phyloP scores from a whole-genome alignment of 2,113 vertebrate genomes.

The Sorex fumeus region DNA sequence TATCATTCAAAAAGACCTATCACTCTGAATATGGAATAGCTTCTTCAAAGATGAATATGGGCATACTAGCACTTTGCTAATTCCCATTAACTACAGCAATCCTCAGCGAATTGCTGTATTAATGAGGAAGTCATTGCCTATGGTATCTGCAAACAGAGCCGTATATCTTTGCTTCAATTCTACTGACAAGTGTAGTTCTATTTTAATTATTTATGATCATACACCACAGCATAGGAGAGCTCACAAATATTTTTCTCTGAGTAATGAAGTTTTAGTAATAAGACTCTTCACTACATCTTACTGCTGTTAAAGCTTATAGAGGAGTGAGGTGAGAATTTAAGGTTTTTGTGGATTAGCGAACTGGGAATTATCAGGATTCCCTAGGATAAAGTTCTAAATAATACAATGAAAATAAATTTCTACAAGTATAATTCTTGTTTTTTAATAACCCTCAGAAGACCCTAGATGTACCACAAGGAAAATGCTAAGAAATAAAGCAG shows the following conservation, averaged over 20 bases:
- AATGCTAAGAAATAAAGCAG: slow-evolving; percentile 79
- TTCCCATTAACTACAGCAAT: slow-evolving; percentile 72
- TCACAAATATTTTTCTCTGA: slow-evolving; percentile 69
- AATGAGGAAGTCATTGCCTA: slow-evolving; percentile 76
- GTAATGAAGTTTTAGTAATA: slow-evolving; percentile 81
- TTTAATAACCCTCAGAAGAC: slow-evolving; percentile 80
- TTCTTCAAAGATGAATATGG: slow-evolving; percentile 62
- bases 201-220: slow-evolving; percentile 81
- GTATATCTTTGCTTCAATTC: slow-evolving; percentile 66
- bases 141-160: slow-evolving; percentile 59
- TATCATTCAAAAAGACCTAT: slow-evolving; percentile 59
- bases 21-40: slow-evolving; percentile 58
- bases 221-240: slow-evolving; percentile 69
- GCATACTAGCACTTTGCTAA: slow-evolving; percentile 69
- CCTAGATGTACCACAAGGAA: slow-evolving; percentile 78
- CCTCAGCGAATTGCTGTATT: slow-evolving; percentile 69
- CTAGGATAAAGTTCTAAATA: slow-evolving; percentile 79
- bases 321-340: slow-evolving; percentile 74
- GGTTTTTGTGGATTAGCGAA: slow-evolving; percentile 79
- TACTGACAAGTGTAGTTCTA: slow-evolving; percentile 72
- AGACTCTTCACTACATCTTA: slow-evolving; percentile 63
- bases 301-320: slow-evolving; percentile 67
- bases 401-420: slow-evolving; percentile 84
- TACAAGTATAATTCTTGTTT: slow-evolving; percentile 74
- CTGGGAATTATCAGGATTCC: slow-evolving; percentile 78